phyloP scores from a whole-genome alignment of 2,113 vertebrate species.

The Syngnathus floridae region DNA sequence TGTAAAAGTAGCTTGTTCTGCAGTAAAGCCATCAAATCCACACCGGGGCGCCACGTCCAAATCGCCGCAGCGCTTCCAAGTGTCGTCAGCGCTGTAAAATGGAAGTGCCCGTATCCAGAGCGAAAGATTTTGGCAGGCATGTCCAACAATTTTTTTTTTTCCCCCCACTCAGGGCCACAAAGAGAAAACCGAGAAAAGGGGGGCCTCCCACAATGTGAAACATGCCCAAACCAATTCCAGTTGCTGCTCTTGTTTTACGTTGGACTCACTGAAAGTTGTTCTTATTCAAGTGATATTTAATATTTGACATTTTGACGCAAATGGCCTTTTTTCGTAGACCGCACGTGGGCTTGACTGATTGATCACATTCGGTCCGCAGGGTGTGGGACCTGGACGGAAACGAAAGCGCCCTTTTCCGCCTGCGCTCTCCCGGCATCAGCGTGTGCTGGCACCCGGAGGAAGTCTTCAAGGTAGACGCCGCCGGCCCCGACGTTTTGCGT shows the following conservation, averaged over 20 bases:
- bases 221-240: neutral
- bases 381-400: constrained; percentile 90
- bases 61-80: neutral
- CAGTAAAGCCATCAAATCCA: neutral
- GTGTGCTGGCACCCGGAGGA: constrained; percentile 97
- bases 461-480: constrained; percentile 77
- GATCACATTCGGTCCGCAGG: constrained; percentile 56
- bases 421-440: constrained; percentile 89
- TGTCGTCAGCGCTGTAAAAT: neutral
- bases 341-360: too few species aligned
- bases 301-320: too few species aligned
- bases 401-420: constrained; percentile 78
- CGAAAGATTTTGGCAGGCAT: neutral
- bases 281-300: too few species aligned
- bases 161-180: neutral
- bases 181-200: neutral
- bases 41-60: neutral
- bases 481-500: neutral
- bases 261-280: too few species aligned
- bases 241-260: too few species aligned
- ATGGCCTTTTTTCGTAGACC: too few species aligned
- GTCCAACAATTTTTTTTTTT: neutral
- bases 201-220: neutral
- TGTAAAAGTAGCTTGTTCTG: constrained; percentile 1
- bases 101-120: neutral